A percentile compares a stretch with the other conserved stretches of the same genome.
These are phyloP conservation scores for Standfussiana lucernea DNA, from an alignment of 2,888 invertebrate species.

Conservation along the genomic window DNA sequence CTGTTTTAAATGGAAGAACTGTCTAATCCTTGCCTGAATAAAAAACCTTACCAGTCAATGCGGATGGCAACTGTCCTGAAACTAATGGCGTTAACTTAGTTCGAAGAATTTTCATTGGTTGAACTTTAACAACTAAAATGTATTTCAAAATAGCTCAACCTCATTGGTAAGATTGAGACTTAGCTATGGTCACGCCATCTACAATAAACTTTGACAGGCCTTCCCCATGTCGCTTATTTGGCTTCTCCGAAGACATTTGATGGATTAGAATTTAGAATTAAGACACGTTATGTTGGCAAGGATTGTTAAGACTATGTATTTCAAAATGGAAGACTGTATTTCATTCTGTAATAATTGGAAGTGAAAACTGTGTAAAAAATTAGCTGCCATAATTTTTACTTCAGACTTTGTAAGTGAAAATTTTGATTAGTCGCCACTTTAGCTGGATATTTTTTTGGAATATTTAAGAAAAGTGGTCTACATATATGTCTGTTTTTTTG, in stretches of 20 bases:
- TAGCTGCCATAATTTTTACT: slow-evolving; percentile 40
- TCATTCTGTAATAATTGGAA: slow-evolving; percentile 7
- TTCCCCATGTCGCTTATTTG: background rate
- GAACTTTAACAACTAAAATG: background rate
- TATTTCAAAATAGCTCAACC: background rate
- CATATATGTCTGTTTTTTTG: background rate
- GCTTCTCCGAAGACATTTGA: background rate
- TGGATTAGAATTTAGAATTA: background rate
- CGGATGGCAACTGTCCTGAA: background rate
- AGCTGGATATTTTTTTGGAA: background rate
- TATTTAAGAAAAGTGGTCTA: background rate
- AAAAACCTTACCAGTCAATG: background rate
- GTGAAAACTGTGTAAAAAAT: slow-evolving; percentile 8
- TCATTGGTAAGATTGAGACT: background rate
- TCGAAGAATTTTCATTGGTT: background rate
- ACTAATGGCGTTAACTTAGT: background rate
- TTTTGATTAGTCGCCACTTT: background rate
- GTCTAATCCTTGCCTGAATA: background rate
- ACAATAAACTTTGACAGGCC: background rate
- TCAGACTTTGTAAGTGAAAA: background rate
- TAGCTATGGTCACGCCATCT: background rate
- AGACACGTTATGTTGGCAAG: background rate
- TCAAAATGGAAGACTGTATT: slow-evolving; percentile 38
- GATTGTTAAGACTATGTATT: background rate
- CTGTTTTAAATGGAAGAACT: slow-evolving; percentile 33